Percentiles rank a stretch among this genome's conserved stretches.
Evolutionary conservation across 2,113 vertebrate species (phyloP).

Genomic region (Megaceryle torquata): DNA sequence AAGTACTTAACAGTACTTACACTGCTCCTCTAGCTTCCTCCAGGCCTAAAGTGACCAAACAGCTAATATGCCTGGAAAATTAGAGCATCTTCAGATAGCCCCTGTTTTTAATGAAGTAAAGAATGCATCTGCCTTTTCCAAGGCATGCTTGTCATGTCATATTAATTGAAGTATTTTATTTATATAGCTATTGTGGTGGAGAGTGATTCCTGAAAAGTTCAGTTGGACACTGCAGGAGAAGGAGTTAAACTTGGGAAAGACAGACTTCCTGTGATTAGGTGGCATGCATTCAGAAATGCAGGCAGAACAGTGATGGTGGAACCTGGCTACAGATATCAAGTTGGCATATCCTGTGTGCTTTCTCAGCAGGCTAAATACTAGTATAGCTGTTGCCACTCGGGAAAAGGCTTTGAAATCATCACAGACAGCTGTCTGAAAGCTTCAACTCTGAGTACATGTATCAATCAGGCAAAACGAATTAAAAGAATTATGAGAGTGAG

Average conservation of each 20-base stretch:
- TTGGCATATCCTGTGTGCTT: not conserved
- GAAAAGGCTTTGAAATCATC: not conserved
- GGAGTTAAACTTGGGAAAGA: not conserved
- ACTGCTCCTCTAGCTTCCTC: not conserved
- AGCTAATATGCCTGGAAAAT: not conserved
- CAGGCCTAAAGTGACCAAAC: not conserved
- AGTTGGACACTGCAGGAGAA: not conserved
- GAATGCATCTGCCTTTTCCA: not conserved
- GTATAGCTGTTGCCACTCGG: not conserved
- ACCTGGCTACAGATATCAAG: not conserved
- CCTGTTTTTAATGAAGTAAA: not conserved
- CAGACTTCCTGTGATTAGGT: not conserved
- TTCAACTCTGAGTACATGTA: not conserved
- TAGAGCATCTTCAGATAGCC: not conserved
- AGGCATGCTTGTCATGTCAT: not conserved
- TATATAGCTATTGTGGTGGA: not conserved
- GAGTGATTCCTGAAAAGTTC: not conserved
- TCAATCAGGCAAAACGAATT: not conserved
- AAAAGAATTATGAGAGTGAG: not conserved
- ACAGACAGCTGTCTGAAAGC: not conserved
- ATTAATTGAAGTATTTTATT: not conserved
- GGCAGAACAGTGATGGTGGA: not conserved
- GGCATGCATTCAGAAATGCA: not conserved
- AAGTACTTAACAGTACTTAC: accelerated
- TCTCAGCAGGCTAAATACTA: not conserved